Percentiles rank a stretch among this genome's conserved stretches.
Conservation (phyloP, 2,888 invertebrate species). For the Augiades crinisus region DNA sequence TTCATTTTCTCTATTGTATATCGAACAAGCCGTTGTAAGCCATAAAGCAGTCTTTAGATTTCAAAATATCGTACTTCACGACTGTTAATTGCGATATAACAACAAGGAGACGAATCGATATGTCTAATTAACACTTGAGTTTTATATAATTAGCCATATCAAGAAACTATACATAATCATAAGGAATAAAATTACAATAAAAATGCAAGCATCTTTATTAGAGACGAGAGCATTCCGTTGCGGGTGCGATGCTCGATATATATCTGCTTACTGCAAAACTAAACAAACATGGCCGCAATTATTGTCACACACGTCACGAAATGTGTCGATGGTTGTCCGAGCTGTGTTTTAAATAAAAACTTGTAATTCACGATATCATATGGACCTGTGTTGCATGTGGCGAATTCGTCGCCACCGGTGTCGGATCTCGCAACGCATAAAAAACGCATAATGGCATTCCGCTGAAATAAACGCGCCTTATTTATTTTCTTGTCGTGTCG, state of each 20-base stretch:
- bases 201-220: constrained; percentile 22
- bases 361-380: constrained; percentile 33
- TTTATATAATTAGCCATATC: constrained; percentile 1
- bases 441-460: constrained; percentile 52
- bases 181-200: constrained; percentile 7
- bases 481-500: constrained; percentile 39
- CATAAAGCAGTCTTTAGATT: too few relatives aligned
- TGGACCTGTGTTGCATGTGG: constrained; percentile 42
- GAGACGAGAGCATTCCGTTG: background rate
- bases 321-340: constrained; percentile 27
- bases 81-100: too few relatives aligned
- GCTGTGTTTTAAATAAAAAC: constrained; percentile 39
- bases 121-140: background rate
- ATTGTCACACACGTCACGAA: constrained; percentile 31
- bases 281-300: constrained; percentile 18
- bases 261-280: constrained; percentile 11
- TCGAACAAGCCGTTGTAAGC: too few relatives aligned
- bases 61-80: too few relatives aligned
- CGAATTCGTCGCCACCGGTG: constrained; percentile 54
- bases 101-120: too few relatives aligned
- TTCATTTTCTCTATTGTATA: too few relatives aligned
- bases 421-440: constrained; percentile 44
- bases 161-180: constrained; percentile 9
- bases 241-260: background rate
- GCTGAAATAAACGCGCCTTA: constrained; percentile 46